These are phyloP conservation scores for Chrysogorgia sp. DNA, from an alignment of 92 coral and sea anemone species.

Conservation along the genomic window DNA sequence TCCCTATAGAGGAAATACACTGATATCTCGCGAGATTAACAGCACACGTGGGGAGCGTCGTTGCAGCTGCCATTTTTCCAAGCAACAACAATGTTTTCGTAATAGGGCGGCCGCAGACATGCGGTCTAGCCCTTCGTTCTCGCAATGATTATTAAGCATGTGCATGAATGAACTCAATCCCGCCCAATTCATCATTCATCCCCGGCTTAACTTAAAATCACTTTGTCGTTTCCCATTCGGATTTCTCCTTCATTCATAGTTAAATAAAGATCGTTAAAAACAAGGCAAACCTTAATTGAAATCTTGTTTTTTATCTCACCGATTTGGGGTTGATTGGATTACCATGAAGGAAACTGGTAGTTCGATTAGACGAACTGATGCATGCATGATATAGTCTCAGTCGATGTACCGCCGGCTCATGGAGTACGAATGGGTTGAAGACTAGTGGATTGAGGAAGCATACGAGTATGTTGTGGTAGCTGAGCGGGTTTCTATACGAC, in stretches of 20 bases:
- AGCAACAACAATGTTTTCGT: neutral
- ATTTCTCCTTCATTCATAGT: neutral
- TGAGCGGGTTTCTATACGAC: too few species aligned
- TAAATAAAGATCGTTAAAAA: neutral
- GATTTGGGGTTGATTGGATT: neutral
- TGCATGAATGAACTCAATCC: neutral
- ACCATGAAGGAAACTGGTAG: neutral
- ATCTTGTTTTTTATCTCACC: conserved; percentile 1
- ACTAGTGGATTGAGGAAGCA: too few species aligned
- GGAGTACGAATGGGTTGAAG: too few species aligned
- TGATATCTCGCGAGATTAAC: too few species aligned
- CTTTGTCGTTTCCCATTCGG: conserved; percentile 6
- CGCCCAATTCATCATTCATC: conserved; percentile 8
- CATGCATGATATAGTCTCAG: too few species aligned
- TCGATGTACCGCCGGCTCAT: too few species aligned
- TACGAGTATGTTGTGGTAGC: too few species aligned
- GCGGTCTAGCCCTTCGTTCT: conserved; percentile 1
- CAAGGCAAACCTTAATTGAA: conserved; percentile 1
- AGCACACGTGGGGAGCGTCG: too few species aligned
- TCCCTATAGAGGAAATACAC: too few species aligned
- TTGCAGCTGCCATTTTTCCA: neutral
- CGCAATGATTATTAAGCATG: neutral
- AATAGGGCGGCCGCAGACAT: neutral
- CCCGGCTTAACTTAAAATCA: neutral
- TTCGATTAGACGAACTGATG: neutral